phyloP scores from a whole-genome alignment of 2,797 vertebrate species.

The Poliocrania exsul region DNA sequence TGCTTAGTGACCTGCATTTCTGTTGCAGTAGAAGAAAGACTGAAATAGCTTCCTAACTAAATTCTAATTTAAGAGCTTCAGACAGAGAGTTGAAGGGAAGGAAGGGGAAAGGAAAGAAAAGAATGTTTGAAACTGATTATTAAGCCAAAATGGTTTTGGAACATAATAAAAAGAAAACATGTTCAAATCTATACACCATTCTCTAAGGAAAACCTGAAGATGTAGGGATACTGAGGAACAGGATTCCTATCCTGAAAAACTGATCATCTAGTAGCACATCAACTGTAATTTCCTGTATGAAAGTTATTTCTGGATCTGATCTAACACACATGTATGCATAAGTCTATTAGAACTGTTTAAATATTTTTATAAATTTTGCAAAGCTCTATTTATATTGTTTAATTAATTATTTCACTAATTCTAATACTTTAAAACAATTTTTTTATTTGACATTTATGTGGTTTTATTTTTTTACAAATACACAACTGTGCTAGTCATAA shows the following conservation, averaged over 20 bases:
- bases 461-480: not conserved
- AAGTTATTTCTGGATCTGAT: not conserved
- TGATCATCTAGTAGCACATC: not conserved
- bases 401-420: not conserved
- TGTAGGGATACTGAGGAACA: not conserved
- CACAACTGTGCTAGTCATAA: not conserved
- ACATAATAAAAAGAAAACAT: not conserved
- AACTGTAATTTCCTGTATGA: not conserved
- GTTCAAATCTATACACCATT: not conserved
- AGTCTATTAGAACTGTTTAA: not conserved
- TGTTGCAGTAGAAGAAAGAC: not conserved
- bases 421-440: not conserved
- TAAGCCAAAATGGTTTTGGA: not conserved
- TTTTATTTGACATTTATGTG: accelerated
- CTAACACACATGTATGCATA: not conserved
- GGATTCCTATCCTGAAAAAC: not conserved
- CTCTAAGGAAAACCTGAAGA: not conserved
- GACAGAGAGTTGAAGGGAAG: not conserved
- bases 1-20: not conserved
- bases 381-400: not conserved
- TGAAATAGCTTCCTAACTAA: not conserved
- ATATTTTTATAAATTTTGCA: not conserved
- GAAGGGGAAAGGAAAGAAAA: not conserved
- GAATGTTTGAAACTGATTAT: not conserved
- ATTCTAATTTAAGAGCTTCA: not conserved